Evolutionary conservation across 2,888 invertebrate genomes (phyloP), one percentile per base, ranked within the genome.

Genomic region (Eudasyphora cyanicolor): DNA sequence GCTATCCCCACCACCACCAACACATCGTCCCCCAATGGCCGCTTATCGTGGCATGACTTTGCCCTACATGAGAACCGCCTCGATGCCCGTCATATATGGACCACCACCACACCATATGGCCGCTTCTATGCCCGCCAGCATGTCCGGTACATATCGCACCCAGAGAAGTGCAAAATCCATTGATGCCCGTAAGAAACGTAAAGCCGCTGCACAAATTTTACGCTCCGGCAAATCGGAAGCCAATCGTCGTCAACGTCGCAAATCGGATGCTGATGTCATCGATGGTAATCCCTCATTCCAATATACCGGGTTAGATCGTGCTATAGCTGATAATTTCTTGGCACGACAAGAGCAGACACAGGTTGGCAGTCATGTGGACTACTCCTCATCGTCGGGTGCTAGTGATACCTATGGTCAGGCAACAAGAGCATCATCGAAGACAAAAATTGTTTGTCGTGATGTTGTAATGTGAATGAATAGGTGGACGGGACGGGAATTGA

Each of bases 221-320:
- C 87, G 88, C n/a, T 69, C 86, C 0, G 86, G 89, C 0, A 90
- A 89, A 81, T 86, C 87, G 29, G 88, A 89, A 75, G 88, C 87
- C 5, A 89, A 87, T 86, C 89, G 89, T 7, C 89, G 90, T n/a
- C 91, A 91, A 81, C 89, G 91, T 32, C 90, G 92, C 76, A 92
- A 90, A 78, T 92, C 92, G 35, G 91, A 92, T 76, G 89, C 90
- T 10, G 92, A 92, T 87, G 87, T 90, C 8, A 49, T 91, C 0
- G 89, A 90, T 32, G 90, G 87, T 70, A 86, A 88, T 42, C 88
- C 89, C 32, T 91, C 91, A 14, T 91, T 92, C 76, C 90, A 89
- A 38, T 92, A 92, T 70, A 91, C 90, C 0, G 92, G 92, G 0
- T 79, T 92, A 62, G 92, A 92, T 87, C 90, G 92, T 49, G 89